phyloP scores from a whole-genome alignment of 2,113 vertebrate genomes.

The Thamnophis sirtalis region DNA sequence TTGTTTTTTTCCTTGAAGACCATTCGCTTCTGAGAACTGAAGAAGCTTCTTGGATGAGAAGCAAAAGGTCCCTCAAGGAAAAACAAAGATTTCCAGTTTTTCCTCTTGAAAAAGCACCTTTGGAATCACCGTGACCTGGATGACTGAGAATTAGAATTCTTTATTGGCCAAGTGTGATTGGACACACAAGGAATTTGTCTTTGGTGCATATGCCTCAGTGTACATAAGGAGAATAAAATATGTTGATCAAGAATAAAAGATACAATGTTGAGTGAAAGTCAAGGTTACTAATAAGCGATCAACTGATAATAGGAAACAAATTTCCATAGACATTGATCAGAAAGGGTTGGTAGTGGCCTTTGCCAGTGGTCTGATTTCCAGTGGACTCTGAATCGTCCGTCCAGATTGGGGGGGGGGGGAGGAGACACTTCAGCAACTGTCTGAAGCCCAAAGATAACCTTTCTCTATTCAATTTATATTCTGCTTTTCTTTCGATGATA shows the following conservation, averaged over 20 bases:
- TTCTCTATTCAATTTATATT: background rate
- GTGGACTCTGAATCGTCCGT: background rate
- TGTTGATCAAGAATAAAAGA: too few species aligned
- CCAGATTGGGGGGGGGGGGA: fast-evolving
- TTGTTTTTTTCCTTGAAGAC: too few species aligned
- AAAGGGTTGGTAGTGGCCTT: background rate
- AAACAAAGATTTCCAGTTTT: background rate
- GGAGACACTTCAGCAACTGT: background rate
- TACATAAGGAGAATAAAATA: too few species aligned
- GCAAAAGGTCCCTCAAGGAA: background rate
- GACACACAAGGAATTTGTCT: too few species aligned
- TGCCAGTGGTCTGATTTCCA: background rate
- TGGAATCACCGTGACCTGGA: background rate
- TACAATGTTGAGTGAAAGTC: too few species aligned
- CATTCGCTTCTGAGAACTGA: too few species aligned
- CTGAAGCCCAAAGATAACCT: background rate
- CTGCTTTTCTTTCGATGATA: background rate
- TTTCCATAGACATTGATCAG: background rate
- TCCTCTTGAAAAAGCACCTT: background rate
- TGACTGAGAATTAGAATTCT: background rate
- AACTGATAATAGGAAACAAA: too few species aligned
- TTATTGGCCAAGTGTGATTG: too few species aligned
- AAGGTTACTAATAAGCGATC: too few species aligned
- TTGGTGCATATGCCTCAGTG: too few species aligned
- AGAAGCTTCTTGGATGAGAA: background rate